These are phyloP conservation scores for Stomatorhinus walkeri DNA, from an alignment of 2,797 vertebrate genomes.

Conservation along the genomic window DNA sequence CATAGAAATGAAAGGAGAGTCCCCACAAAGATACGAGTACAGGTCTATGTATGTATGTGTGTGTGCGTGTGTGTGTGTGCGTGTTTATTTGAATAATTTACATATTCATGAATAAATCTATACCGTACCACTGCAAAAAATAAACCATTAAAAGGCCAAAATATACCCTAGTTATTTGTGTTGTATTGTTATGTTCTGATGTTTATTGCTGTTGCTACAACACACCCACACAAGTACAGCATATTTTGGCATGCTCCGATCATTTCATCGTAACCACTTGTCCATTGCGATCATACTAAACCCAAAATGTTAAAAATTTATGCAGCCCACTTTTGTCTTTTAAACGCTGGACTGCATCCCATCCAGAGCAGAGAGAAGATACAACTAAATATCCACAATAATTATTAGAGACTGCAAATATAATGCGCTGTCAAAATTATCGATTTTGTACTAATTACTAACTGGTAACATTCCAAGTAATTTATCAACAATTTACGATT, in stretches of 20 bases:
- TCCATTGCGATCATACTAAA: not conserved
- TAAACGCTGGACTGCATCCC: not conserved
- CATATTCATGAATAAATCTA: not conserved
- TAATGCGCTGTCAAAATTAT: not conserved
- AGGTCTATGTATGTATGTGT: not conserved
- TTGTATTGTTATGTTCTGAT: not conserved
- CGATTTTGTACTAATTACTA: not conserved
- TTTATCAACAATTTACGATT: not conserved
- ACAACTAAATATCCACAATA: not conserved
- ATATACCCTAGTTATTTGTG: not conserved
- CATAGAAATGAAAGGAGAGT: not conserved
- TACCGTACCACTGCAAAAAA: not conserved
- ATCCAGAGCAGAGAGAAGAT: not conserved
- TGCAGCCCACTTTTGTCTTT: not conserved
- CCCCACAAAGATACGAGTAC: not conserved
- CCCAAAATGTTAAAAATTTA: not conserved
- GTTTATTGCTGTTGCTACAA: not conserved
- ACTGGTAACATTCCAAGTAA: not conserved
- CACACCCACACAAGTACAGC: not conserved
- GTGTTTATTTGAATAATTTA: not conserved
- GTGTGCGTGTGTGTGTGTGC: not conserved
- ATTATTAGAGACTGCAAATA: not conserved
- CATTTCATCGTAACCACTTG: not conserved
- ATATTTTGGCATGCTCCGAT: not conserved
- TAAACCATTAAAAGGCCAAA: not conserved